Evolutionary conservation across 2,888 invertebrate genomes (phyloP).

Genomic region (Panzeria rudis): DNA sequence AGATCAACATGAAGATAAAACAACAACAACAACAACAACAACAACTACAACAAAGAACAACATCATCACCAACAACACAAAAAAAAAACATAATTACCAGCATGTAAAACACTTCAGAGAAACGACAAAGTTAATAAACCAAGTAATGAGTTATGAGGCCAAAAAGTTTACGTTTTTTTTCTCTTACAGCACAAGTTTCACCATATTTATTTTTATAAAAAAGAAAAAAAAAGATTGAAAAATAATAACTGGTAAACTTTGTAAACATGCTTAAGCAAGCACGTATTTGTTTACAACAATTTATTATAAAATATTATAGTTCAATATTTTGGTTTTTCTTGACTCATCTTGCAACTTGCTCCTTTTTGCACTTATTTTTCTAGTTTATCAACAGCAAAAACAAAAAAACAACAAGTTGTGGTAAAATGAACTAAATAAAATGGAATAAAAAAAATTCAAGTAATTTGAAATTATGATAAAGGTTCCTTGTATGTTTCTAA

Average conservation of each 20-base stretch:
- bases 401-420: constrained; percentile 31
- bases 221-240: constrained; percentile 3
- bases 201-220: constrained; percentile 14
- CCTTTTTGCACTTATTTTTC: constrained; percentile 10
- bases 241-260: constrained; percentile 41
- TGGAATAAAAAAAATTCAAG: neutral
- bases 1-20: constrained; percentile 29
- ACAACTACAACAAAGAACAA: constrained; percentile 16
- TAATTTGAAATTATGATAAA: constrained; percentile 46
- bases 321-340: constrained; percentile 70
- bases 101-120: constrained; percentile 69
- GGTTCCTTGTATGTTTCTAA: neutral
- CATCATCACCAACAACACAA: constrained; percentile 30
- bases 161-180: constrained; percentile 52
- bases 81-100: constrained; percentile 68
- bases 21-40: constrained; percentile 31
- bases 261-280: constrained; percentile 57
- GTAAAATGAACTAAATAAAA: constrained; percentile 22
- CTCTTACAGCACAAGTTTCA: constrained; percentile 43
- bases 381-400: constrained; percentile 1
- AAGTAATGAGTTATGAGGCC: constrained; percentile 75
- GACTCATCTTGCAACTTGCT: constrained; percentile 38
- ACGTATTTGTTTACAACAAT: constrained; percentile 72
- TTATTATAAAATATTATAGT: constrained; percentile 70
- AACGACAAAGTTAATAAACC: constrained; percentile 74